Base-by-base conservation (phyloP, 1,140 invertebrate genomes). In the Lepeophtheirus salmonis region DNA sequence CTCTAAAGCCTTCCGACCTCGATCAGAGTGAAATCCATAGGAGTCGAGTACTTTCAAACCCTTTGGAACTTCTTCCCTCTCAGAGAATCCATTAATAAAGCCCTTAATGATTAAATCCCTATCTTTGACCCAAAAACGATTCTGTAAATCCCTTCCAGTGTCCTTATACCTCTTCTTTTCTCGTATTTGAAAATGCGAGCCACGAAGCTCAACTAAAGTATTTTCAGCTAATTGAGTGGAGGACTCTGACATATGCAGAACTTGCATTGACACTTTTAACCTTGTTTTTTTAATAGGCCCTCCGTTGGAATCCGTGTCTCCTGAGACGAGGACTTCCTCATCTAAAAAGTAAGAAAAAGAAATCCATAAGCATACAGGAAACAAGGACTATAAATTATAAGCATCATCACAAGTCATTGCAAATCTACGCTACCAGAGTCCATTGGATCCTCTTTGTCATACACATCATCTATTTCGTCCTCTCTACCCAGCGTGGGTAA, bases 121-220 rank as follows among this genome's bases (percentile, higher is more conserved):
- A 17, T 57, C 55, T 57, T 30, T 17, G 3, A 57, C 26, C 55
- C 55, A 57, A 41, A 57, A 57, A 14, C 55, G 22, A 2, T 23
- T 21, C 21, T 57, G 20, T 2, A 57, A 4, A 20, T 16, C 16
- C 17, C 14, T 17, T 1, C 55, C 55, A 2, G 26, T 18, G 25
- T 57, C 26, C 14, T 16, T 25, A 23, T 57, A 57, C 13, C 26
- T 13, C 16, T 25, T 17, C 16, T 21, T 16, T 14, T 30, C 55
- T 30, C 26, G 21, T 30, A 57, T 57, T 24, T 57, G 22, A n/a
- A n/a, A 57, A 17, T 57, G 55, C 16, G 20, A 17, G 10, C 55
- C 55, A 12, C 25, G 26, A 2, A 57, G 10, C 55, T 57, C 55
- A 2, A 23, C 3, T 12, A 57, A 21, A 2, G 26, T 41, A 3